Base-by-base conservation (phyloP, 1,140 invertebrate genomes). In the Pemphigus obesinymphae region DNA sequence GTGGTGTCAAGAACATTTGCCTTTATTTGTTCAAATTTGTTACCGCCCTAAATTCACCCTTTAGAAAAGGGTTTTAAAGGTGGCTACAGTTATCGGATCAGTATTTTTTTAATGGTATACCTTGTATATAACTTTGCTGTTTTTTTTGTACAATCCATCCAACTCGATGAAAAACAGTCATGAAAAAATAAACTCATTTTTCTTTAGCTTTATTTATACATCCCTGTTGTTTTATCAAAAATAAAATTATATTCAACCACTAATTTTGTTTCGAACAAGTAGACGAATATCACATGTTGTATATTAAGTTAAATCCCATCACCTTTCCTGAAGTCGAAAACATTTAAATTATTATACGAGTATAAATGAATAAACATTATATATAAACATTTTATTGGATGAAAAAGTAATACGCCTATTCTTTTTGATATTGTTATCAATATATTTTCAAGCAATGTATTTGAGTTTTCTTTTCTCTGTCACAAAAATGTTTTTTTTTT, bases 1-100 rank as follows among this genome's bases (percentile, higher is more conserved):
- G n/a, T 23, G 10, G 37, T 78, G 75, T 78, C 75, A 58, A 26
- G n/a, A 78, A 78, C 75, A 58, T 78, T 58, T 40, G n/a, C 75
- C 34, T 53, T 15, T 78, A 58, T 58, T 78, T 58, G 75, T 78
- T 34, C 34, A 61, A 78, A 43, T 58, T 29, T 78, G 75, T 78
- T 58, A 31, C 66, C 66, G 37, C 75, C 53, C 34, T 34, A 58
- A 61, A 55, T n/a, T 61, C 13, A 40, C 17, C 55, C 6, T 40
- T 40, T 26, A 11, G 13, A 29, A 58, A 78, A 58, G 50, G 53
- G n/a, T 78, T 37, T 78, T 53, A 58, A 55, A 78, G n/a, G 53
- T 23, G 75, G 75, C 37, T 26, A 37, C 15, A 78, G 6, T 37
- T 61, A 78, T 78, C 66, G n/a, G 1, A 45, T 45, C 40, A 70